Evolutionary conservation across 2,888 invertebrate species (phyloP).

Genomic region (Leptinotarsa rubiginosa): DNA sequence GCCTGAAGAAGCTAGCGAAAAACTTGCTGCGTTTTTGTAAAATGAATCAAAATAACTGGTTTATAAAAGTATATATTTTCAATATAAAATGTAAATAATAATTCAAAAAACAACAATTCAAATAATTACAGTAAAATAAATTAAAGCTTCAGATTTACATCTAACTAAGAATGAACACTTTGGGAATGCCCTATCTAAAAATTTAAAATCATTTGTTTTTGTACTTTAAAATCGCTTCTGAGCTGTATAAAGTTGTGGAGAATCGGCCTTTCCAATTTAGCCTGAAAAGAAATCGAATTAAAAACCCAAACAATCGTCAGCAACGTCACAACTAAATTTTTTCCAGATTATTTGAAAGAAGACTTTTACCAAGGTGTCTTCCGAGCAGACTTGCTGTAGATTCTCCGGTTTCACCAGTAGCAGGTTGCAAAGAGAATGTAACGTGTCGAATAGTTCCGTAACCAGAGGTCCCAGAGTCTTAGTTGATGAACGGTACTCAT

Average conservation of each 20-base stretch:
- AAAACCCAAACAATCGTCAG: conserved; percentile 34
- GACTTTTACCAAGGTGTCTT: conserved; percentile 86
- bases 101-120: conserved; percentile 1
- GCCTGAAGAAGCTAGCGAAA: no score
- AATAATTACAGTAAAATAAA: conserved; percentile 22
- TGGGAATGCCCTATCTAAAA: conserved; percentile 39
- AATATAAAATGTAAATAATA: conserved; percentile 5
- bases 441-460: conserved; percentile 90
- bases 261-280: conserved; percentile 89
- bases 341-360: neutral
- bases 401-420: conserved; percentile 96
- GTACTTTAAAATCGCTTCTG: conserved; percentile 92
- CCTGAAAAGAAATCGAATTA: conserved; percentile 71
- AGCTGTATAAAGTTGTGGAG: conserved; percentile 94
- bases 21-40: no score
- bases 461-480: conserved; percentile 82
- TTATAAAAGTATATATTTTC: conserved; percentile 4
- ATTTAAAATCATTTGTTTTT: conserved; percentile 70
- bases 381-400: conserved; percentile 93
- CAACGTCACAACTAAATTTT: neutral
- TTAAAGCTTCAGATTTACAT: conserved; percentile 17
- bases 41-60: neutral
- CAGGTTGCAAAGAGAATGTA: conserved; percentile 96
- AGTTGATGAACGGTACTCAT: conserved; percentile 94
- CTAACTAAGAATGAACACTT: neutral